Conservation (phyloP, 2,888 invertebrate species). For the Fissipunctia ypsillon region DNA sequence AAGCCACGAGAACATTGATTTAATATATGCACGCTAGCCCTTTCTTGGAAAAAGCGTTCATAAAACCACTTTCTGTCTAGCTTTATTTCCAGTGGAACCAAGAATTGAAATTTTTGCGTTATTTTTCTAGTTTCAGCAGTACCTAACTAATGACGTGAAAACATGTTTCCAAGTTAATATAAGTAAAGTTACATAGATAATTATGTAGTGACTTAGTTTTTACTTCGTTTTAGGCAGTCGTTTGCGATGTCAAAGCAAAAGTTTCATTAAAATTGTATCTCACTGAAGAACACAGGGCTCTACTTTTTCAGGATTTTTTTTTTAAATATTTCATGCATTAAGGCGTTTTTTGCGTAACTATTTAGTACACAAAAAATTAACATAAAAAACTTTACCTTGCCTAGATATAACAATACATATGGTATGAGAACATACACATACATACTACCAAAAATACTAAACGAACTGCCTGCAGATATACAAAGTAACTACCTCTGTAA, state of each 20-base stretch:
- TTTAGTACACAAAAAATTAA: not conserved
- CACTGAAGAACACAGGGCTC: not conserved
- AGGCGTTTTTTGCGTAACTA: not conserved
- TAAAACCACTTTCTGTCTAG: not conserved
- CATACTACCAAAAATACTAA: too few relatives aligned
- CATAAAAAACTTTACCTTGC: too few relatives aligned
- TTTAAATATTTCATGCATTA: too few relatives aligned
- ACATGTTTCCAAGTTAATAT: too few relatives aligned
- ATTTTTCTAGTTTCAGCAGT: not conserved
- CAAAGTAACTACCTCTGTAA: too few relatives aligned
- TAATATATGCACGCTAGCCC: too few relatives aligned
- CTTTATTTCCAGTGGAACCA: not conserved
- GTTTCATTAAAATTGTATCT: conserved; percentile 16
- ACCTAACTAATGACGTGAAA: not conserved
- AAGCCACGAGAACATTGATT: too few relatives aligned
- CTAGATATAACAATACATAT: too few relatives aligned
- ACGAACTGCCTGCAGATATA: too few relatives aligned
- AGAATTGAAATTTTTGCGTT: not conserved
- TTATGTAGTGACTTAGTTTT: not conserved
- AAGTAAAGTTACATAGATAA: not conserved
- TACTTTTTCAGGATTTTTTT: too few relatives aligned
- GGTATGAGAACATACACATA: too few relatives aligned
- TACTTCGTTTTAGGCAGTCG: not conserved
- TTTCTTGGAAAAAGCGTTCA: too few relatives aligned
- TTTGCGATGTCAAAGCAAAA: not conserved